These are phyloP conservation scores for Euura saliciscinereae DNA, from an alignment of 1,140 invertebrate genomes.

Conservation along the genomic window DNA sequence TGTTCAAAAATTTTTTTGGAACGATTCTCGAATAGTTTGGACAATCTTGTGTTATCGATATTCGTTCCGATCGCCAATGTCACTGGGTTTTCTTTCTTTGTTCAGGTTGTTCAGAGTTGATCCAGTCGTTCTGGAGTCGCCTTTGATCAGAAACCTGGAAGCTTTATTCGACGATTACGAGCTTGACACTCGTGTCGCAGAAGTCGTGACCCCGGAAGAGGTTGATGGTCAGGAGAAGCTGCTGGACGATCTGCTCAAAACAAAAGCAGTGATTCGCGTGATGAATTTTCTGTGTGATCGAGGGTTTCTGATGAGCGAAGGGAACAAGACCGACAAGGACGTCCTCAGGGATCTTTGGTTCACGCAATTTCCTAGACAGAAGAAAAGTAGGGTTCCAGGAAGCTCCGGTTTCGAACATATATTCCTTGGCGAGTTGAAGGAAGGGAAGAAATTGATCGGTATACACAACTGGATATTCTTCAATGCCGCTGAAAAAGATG, in stretches of 20 bases:
- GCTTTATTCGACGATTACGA: slow-evolving; percentile 51
- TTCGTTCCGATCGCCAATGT: too few relatives aligned
- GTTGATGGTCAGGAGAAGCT: slow-evolving; percentile 60
- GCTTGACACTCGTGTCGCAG: slow-evolving; percentile 46
- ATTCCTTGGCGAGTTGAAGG: slow-evolving; percentile 61
- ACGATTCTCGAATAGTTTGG: too few relatives aligned
- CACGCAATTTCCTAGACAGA: slow-evolving; percentile 73
- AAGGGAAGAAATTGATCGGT: slow-evolving; percentile 50
- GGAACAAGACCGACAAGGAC: slow-evolving; percentile 61
- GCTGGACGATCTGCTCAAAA: slow-evolving; percentile 60
- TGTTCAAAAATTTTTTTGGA: too few relatives aligned
- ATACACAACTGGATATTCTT: slow-evolving; percentile 65
- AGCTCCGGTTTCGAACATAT: slow-evolving; percentile 62
- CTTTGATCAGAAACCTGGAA: slow-evolving; percentile 36
- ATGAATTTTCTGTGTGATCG: slow-evolving; percentile 60
- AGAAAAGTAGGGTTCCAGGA: slow-evolving; percentile 42
- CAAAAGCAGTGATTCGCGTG: slow-evolving; percentile 60
- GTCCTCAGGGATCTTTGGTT: slow-evolving; percentile 80
- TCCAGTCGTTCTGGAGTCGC: slow-evolving; percentile 13
- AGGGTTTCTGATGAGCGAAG: slow-evolving; percentile 36
- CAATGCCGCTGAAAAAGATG: slow-evolving; percentile 50
- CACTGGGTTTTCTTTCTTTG: too few relatives aligned
- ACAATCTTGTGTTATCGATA: too few relatives aligned
- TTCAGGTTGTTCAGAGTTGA: slow-evolving; percentile 30
- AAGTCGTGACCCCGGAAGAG: slow-evolving; percentile 59